Conservation (phyloP, 2,113 vertebrate species). For the Lethenteron reissneri region DNA sequence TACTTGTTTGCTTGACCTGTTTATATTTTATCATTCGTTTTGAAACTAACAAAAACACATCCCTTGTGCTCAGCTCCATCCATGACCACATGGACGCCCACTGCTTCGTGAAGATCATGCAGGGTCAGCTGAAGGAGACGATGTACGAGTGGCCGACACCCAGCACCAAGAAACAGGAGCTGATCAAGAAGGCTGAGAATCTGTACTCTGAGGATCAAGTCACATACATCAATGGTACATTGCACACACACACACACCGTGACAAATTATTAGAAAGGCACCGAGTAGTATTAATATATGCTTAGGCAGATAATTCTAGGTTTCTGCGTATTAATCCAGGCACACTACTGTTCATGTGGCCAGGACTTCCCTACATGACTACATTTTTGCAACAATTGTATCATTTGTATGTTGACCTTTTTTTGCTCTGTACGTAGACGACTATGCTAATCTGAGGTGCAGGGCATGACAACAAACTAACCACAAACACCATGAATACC, state of each 20-base stretch:
- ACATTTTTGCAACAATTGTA: neutral
- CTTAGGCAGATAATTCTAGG: neutral
- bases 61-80: conserved; percentile 43
- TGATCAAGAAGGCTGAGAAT: conserved; percentile 58
- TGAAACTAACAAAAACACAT: too few species aligned
- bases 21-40: too few species aligned
- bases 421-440: too few species aligned
- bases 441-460: too few species aligned
- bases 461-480: too few species aligned
- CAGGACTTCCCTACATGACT: neutral
- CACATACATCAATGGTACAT: conserved; percentile 74
- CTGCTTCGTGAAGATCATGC: conserved; percentile 92
- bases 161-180: conserved; percentile 31
- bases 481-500: too few species aligned
- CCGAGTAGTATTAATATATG: neutral
- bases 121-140: conserved; percentile 83
- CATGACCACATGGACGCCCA: conserved; percentile 88
- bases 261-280: neutral
- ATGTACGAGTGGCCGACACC: conserved; percentile 59
- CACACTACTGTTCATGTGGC: neutral
- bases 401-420: neutral
- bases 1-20: too few species aligned
- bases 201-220: conserved; percentile 58
- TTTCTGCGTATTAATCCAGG: neutral
- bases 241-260: too few species aligned